Percentiles rank a stretch among this genome's conserved stretches.
These are phyloP conservation scores for Tretioscincus oriximinensis DNA, from an alignment of 2,113 vertebrate genomes.

Conservation along the genomic window DNA sequence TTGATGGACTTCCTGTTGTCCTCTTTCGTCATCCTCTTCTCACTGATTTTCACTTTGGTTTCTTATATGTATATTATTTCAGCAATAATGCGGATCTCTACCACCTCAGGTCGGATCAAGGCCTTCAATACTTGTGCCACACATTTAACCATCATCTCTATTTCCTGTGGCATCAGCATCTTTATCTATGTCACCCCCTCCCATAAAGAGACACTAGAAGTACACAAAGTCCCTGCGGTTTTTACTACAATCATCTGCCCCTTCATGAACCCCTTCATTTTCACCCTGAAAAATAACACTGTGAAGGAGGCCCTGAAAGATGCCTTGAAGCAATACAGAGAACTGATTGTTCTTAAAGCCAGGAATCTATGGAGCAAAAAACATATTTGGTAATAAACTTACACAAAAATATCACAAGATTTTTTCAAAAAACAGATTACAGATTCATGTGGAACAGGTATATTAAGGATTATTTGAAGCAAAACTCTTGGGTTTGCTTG, in stretches of 20 bases:
- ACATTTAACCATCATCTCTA: constrained; percentile 2
- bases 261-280: constrained; percentile 10
- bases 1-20: not conserved
- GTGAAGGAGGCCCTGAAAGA: not conserved
- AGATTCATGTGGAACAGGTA: too few relatives aligned
- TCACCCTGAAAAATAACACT: not conserved
- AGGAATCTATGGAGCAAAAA: not conserved
- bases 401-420: not conserved
- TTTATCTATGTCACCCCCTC: constrained; percentile 17
- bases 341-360: not conserved
- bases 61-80: constrained; percentile 12
- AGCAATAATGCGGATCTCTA: not conserved
- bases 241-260: not conserved
- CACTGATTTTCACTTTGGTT: not conserved
- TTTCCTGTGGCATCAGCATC: constrained; percentile 16
- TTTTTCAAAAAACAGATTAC: not conserved
- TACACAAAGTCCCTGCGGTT: not conserved
- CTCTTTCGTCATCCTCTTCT: not conserved
- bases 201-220: not conserved
- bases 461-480: too few relatives aligned
- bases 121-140: not conserved
- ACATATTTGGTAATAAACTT: not conserved
- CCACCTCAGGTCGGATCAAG: not conserved
- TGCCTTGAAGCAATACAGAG: not conserved
- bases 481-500: too few relatives aligned